Evolutionary conservation across 2,113 vertebrate species (phyloP).

Genomic region (Maccullochella peelii): DNA sequence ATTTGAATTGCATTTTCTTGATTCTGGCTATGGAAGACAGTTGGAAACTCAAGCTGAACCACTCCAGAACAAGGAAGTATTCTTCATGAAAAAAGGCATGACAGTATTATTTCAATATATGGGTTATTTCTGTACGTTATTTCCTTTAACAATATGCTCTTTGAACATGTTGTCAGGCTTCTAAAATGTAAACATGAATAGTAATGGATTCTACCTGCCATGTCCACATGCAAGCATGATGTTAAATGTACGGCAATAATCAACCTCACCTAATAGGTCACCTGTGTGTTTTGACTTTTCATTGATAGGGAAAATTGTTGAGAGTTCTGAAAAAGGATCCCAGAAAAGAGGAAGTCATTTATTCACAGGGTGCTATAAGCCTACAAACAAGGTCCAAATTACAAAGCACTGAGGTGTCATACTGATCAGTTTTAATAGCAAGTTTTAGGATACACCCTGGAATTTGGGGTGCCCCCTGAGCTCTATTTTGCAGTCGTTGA

Average conservation of each 20-base stretch:
- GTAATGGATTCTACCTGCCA: neutral
- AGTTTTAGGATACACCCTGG: slow-evolving; percentile 27
- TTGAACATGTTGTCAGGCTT: neutral
- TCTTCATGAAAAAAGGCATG: neutral
- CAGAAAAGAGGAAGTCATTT: neutral
- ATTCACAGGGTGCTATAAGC: neutral
- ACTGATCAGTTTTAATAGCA: slow-evolving; percentile 20
- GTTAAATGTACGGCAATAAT: neutral
- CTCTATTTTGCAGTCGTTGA: slow-evolving; percentile 48
- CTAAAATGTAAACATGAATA: neutral
- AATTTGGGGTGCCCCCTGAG: slow-evolving; percentile 30
- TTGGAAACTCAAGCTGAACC: neutral
- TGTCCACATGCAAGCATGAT: neutral
- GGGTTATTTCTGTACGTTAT: neutral
- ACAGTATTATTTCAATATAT: neutral
- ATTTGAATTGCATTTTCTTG: neutral
- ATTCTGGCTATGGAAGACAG: neutral
- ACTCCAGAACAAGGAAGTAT: neutral
- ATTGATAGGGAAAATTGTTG: neutral
- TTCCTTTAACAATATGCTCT: neutral
- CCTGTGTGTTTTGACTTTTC: neutral
- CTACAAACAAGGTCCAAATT: neutral
- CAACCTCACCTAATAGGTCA: neutral
- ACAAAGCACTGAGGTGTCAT: slow-evolving; percentile 7
- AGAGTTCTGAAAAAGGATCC: neutral